Evolutionary conservation across 2,113 vertebrate genomes (phyloP).

Genomic region (Meleagris gallopavo): DNA sequence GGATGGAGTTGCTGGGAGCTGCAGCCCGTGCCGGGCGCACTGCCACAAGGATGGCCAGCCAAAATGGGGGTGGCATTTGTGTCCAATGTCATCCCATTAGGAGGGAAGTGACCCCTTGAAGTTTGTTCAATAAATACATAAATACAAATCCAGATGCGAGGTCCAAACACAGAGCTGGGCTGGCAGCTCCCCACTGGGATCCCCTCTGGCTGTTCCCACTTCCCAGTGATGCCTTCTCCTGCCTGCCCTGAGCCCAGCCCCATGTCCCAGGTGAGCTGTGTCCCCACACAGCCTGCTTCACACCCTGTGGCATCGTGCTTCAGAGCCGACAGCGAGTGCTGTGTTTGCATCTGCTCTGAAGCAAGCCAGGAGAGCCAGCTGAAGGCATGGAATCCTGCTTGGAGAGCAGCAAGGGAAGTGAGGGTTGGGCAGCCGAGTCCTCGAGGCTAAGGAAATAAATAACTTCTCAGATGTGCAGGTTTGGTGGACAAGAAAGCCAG

Average conservation of each 20-base stretch:
- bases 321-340: neutral
- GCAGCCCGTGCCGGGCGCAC: neutral
- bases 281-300: neutral
- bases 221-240: neutral
- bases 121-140: constrained; percentile 75
- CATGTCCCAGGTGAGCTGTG: neutral
- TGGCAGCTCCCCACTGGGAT: neutral
- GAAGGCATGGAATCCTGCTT: constrained; percentile 44
- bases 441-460: constrained; percentile 74
- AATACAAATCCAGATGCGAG: neutral
- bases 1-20: neutral
- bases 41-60: neutral
- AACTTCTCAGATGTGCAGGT: constrained; percentile 41
- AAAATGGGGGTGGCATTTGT: neutral
- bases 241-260: neutral
- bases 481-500: neutral
- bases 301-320: neutral
- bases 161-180: neutral
- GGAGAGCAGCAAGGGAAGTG: constrained; percentile 61
- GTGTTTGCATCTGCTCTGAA: constrained; percentile 21
- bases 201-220: neutral
- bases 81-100: neutral
- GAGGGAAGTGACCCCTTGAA: neutral
- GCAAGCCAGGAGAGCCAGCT: neutral
- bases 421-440: constrained; percentile 21